Evolutionary conservation across 2,888 invertebrate genomes (phyloP), one percentile per base, ranked within the genome.

Genomic region (Ommatoiulus sabulosus): DNA sequence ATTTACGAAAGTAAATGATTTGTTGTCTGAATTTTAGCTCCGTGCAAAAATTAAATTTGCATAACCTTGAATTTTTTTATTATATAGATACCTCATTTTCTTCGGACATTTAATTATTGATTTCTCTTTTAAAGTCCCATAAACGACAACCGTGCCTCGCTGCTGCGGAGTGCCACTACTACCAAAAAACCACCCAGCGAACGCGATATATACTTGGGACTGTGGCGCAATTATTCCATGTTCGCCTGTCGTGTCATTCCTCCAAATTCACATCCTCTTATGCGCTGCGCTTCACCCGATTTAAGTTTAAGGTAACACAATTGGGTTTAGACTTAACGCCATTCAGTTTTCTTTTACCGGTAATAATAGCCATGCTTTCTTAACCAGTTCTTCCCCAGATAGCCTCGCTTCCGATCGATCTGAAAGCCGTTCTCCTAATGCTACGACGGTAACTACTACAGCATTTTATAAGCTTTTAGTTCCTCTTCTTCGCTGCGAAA

Each of bases 191-290:
- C 97, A 10, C 96, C 97, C 88, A 97, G 97, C 91, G 99, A 99
- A 93, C 94, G 98, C 91, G 99, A 99, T 92, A 95, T 97, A 52
- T 98, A 99, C 93, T 95, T 99, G 94, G 97, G 97, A 93, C 95
- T 99, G 44, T 99, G 99, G 99, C 97, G 98, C 92, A 99, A 99
- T 94, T 99, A 99, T 93, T 95, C 98, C 91, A 97, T 97, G 20
- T 97, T 99, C 94, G 98, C 98, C 8, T 99, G 99, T 94, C 95
- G 98, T 88, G 96, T 99, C 86, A 98, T 98, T 6, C 99, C 99
- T 15, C 97, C 97, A 44, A 96, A 96, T 90, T 96, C 97, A 0
- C 96, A 96, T 92, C 96, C 97, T 0, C 95, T 97, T 52, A 95
- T 97, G 87, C 95, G 98, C 88, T 98, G 98, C 93, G 97, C 97